These are phyloP conservation scores for Helarctos malayanus DNA, from an alignment of 2,797 vertebrate species.

Conservation along the genomic window DNA sequence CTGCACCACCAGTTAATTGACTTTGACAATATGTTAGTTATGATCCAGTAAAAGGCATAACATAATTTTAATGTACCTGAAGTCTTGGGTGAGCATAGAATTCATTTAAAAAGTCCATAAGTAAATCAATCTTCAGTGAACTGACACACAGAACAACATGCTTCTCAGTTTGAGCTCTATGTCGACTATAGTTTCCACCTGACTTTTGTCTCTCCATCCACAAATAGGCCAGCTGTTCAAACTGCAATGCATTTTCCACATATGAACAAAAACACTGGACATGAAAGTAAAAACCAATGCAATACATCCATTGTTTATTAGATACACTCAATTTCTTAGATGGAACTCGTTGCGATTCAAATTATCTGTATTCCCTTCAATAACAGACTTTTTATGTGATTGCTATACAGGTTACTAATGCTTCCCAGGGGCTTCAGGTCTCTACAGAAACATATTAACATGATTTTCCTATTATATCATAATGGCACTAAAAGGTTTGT, in stretches of 20 bases:
- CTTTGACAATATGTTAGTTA: neutral
- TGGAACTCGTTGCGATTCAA: neutral
- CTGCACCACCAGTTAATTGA: neutral
- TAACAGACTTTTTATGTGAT: neutral
- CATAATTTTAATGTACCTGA: conserved; percentile 88
- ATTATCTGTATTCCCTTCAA: neutral
- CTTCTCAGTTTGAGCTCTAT: conserved; percentile 92
- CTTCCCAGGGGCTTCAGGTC: neutral
- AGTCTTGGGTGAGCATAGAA: conserved; percentile 93
- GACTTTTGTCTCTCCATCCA: conserved; percentile 95
- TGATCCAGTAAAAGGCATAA: neutral
- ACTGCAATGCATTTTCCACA: conserved; percentile 86
- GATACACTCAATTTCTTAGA: neutral
- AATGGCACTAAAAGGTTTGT: neutral
- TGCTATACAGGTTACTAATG: neutral
- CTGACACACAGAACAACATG: conserved; percentile 93
- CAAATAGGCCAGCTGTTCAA: conserved; percentile 93
- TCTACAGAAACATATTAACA: conserved; percentile 7
- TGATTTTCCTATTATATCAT: neutral
- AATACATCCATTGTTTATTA: neutral
- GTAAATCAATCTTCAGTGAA: conserved; percentile 92
- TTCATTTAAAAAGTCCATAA: conserved; percentile 94
- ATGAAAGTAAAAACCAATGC: neutral
- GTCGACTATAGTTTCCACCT: conserved; percentile 93
- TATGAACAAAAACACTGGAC: conserved; percentile 37